These are phyloP conservation scores for Desoria tigrina DNA, from an alignment of 2,888 invertebrate genomes.

Conservation along the genomic window DNA sequence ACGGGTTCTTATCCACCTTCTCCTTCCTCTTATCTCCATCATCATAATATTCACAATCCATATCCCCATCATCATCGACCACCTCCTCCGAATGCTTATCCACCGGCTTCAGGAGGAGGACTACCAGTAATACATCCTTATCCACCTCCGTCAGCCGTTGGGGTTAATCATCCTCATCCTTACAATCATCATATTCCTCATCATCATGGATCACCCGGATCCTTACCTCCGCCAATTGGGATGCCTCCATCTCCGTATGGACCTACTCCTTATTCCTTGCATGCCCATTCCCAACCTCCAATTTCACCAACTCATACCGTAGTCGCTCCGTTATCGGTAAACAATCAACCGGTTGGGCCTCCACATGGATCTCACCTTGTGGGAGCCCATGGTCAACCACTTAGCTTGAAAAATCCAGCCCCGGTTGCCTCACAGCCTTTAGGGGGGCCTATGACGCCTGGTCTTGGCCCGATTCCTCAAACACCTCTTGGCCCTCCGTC, in stretches of 20 bases:
- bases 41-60: conserved; percentile 16
- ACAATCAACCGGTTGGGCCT: conserved; percentile 13
- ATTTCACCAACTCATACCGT: conserved; percentile 17
- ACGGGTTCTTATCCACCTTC: conserved; percentile 2
- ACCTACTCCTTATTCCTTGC: conserved; percentile 13
- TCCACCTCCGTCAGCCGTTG: conserved; percentile 29
- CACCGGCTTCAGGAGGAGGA: conserved; percentile 21
- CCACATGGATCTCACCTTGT: conserved; percentile 5
- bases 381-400: conserved; percentile 24
- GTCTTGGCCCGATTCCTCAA: conserved; percentile 35
- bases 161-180: conserved; percentile 24
- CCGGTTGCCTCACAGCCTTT: not conserved
- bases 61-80: conserved; percentile 31
- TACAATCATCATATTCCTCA: conserved; percentile 28
- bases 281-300: conserved; percentile 18
- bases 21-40: conserved; percentile 5
- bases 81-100: conserved; percentile 31
- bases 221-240: conserved; percentile 27
- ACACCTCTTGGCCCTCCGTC: conserved; percentile 50
- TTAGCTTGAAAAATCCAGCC: conserved; percentile 23
- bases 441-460: not conserved
- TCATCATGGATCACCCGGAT: conserved; percentile 23
- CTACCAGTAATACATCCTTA: conserved; percentile 35
- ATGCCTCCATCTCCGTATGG: conserved; percentile 21
- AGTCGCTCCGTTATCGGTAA: not conserved